Conservation (phyloP, 2,888 invertebrate species). For the Ptilodon capucinus region DNA sequence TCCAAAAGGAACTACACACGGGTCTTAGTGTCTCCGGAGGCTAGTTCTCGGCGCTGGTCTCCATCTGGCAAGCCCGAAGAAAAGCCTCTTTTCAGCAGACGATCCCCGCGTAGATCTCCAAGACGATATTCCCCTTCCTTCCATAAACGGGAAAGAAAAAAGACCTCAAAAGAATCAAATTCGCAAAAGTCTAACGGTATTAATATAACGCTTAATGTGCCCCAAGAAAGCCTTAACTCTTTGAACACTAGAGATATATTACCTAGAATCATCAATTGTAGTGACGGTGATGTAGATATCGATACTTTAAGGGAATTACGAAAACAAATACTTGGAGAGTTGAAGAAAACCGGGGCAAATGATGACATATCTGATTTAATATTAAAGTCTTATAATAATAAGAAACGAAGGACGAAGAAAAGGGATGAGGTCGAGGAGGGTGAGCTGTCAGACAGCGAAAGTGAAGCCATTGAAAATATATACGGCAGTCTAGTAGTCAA, state of each 20-base stretch:
- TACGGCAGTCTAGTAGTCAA: slow-evolving; percentile 64
- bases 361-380: slow-evolving; percentile 75
- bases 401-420: slow-evolving; percentile 40
- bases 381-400: slow-evolving; percentile 66
- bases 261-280: slow-evolving; percentile 69
- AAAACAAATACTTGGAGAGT: slow-evolving; percentile 73
- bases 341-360: slow-evolving; percentile 68
- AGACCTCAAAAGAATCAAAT: slow-evolving; percentile 40
- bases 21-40: slow-evolving; percentile 68
- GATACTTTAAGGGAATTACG: slow-evolving; percentile 72
- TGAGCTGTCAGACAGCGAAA: slow-evolving; percentile 75
- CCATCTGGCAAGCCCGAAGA: slow-evolving; percentile 28
- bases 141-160: slow-evolving; percentile 65
- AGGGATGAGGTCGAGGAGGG: slow-evolving; percentile 70
- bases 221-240: slow-evolving; percentile 65
- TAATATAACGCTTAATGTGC: slow-evolving; percentile 73
- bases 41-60: slow-evolving; percentile 40
- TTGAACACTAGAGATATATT: slow-evolving; percentile 72
- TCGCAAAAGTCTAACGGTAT: slow-evolving; percentile 51
- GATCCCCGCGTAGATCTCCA: slow-evolving; percentile 53
- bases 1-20: slow-evolving; percentile 62
- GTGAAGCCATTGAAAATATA: slow-evolving; percentile 70
- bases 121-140: slow-evolving; percentile 47
- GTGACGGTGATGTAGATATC: slow-evolving; percentile 73
- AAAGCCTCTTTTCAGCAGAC: slow-evolving; percentile 55